Conservation (phyloP, 92 coral and sea anemone species). For the Siderastrea siderea region DNA sequence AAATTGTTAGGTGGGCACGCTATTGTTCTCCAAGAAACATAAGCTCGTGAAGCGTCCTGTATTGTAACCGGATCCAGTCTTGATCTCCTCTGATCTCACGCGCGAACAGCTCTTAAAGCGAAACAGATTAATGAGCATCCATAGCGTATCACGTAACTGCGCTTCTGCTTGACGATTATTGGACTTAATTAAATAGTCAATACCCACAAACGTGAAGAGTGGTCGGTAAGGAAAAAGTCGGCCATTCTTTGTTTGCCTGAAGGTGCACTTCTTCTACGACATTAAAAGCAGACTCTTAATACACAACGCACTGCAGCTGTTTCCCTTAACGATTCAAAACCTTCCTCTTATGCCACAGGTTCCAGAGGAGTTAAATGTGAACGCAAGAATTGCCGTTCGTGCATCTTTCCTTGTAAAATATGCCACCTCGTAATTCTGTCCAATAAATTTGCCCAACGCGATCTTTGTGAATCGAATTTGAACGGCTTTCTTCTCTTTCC, state of each 20-base stretch:
- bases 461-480: too few species aligned
- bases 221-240: constrained; percentile 31
- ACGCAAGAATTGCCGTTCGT: too few species aligned
- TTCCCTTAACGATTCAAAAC: constrained; percentile 52
- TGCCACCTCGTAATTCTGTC: too few species aligned
- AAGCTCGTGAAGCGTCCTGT: too few species aligned
- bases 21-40: too few species aligned
- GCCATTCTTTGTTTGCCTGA: constrained; percentile 46
- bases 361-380: too few species aligned
- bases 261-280: constrained; percentile 13
- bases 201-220: constrained; percentile 46
- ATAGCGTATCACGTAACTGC: constrained; percentile 26
- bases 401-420: too few species aligned
- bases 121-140: constrained; percentile 50
- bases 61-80: too few species aligned
- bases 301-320: constrained; percentile 54
- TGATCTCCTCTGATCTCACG: too few species aligned
- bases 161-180: constrained; percentile 25
- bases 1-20: too few species aligned
- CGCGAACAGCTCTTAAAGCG: constrained; percentile 28
- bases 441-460: too few species aligned
- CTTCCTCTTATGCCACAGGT: neutral
- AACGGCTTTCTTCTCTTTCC: too few species aligned
- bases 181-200: constrained; percentile 50
- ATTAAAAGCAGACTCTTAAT: constrained; percentile 34